Conservation (phyloP, 2,113 vertebrate species). For the Jacana jacana region DNA sequence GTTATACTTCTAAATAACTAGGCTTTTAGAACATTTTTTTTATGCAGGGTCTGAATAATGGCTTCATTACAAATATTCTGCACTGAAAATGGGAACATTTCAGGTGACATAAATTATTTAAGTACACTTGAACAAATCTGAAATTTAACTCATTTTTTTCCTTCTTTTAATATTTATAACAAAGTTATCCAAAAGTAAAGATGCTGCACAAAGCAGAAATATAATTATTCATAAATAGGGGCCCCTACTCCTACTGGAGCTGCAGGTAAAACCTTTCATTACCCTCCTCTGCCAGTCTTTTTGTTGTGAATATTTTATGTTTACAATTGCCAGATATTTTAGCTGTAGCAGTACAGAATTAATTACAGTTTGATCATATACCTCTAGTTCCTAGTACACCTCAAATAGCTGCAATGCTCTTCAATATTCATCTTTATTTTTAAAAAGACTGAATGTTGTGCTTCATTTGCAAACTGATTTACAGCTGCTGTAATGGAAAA, state of each 20-base stretch:
- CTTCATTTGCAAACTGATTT: slow-evolving; percentile 10
- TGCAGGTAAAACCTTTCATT: not conserved
- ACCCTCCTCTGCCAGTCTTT: not conserved
- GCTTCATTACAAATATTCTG: slow-evolving; percentile 27
- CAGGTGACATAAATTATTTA: slow-evolving; percentile 40
- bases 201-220: not conserved
- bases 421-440: not conserved
- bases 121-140: slow-evolving; percentile 12
- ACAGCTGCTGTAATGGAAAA: not conserved
- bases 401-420: not conserved
- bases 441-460: not conserved
- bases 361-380: not conserved
- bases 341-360: not conserved
- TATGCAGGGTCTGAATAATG: slow-evolving; percentile 1
- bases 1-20: slow-evolving; percentile 13
- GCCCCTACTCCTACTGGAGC: not conserved
- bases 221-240: not conserved
- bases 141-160: not conserved
- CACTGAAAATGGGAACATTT: slow-evolving; percentile 26
- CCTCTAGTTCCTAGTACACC: not conserved
- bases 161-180: slow-evolving; percentile 40
- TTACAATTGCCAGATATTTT: not conserved
- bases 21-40: slow-evolving; percentile 12
- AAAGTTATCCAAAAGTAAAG: slow-evolving; percentile 12
- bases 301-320: not conserved